These are phyloP conservation scores for Corythaeola cristata DNA, from an alignment of 2,113 vertebrate species.

Conservation along the genomic window DNA sequence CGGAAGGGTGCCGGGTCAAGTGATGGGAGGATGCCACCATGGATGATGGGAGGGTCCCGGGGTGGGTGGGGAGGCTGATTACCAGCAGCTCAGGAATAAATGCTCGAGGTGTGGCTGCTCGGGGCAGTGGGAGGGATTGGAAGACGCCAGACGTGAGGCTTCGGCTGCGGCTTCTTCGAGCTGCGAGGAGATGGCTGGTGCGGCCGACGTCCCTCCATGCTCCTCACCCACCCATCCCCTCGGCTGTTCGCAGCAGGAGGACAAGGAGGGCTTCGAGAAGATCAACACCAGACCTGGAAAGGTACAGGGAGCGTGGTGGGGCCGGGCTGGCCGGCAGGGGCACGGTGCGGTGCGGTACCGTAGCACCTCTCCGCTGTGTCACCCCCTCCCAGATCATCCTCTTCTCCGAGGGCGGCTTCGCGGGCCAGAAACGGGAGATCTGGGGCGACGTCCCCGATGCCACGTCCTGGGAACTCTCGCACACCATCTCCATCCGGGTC, in stretches of 20 bases:
- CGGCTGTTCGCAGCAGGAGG: conserved; percentile 60
- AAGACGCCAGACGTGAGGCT: not conserved
- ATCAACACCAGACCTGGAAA: conserved; percentile 92
- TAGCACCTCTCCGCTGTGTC: not conserved
- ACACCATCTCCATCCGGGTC: conserved; percentile 86
- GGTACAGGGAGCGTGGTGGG: conserved; percentile 66
- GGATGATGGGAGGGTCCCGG: not conserved
- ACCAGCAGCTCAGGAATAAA: not conserved
- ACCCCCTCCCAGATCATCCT: conserved; percentile 81
- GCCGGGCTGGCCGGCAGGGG: accelerated
- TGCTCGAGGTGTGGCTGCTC: conserved; percentile 37
- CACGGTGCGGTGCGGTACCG: accelerated
- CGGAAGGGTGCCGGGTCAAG: not conserved
- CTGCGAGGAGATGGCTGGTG: not conserved
- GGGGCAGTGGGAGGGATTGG: conserved; percentile 4
- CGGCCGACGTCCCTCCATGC: accelerated
- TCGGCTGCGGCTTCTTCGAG: not conserved
- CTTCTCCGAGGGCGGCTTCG: conserved; percentile 81
- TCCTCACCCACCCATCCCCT: not conserved
- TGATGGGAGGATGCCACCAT: not conserved
- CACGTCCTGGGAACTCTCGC: conserved; percentile 82
- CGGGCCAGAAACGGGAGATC: conserved; percentile 82
- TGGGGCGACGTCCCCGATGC: conserved; percentile 80
- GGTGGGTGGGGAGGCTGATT: not conserved
- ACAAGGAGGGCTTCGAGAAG: conserved; percentile 82